These are phyloP conservation scores for Cotesia chilonis DNA, from an alignment of 1,140 invertebrate genomes.

Conservation along the genomic window DNA sequence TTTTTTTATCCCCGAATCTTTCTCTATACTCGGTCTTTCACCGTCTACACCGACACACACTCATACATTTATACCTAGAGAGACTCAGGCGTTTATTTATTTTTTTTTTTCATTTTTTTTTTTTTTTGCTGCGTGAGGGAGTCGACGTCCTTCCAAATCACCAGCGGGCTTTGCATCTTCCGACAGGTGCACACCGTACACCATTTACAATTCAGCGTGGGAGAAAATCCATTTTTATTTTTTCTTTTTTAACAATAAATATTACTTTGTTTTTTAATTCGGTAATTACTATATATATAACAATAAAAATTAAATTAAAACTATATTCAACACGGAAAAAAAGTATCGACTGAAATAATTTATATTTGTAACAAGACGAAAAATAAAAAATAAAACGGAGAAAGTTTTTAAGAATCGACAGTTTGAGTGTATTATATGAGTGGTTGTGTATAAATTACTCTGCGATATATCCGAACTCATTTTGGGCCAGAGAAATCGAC, in stretches of 20 bases:
- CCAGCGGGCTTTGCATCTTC: conserved; percentile 10
- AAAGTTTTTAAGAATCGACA: conserved; percentile 13
- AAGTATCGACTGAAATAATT: not conserved
- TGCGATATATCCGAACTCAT: conserved; percentile 28
- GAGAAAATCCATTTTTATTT: not conserved
- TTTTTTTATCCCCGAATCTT: not conserved
- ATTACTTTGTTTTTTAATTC: not conserved
- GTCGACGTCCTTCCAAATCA: conserved; percentile 28
- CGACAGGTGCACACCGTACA: conserved; percentile 30
- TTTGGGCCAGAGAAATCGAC: conserved; percentile 32
- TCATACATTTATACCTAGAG: too few relatives aligned
- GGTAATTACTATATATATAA: not conserved
- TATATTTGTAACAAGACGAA: not conserved
- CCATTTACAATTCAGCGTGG: conserved; percentile 22
- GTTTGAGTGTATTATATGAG: conserved; percentile 4
- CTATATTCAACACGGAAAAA: too few relatives aligned
- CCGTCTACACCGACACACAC: too few relatives aligned
- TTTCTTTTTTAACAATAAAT: conserved; percentile 2
- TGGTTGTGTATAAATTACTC: not conserved
- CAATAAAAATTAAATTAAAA: not conserved
- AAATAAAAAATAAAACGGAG: conserved; percentile 27
- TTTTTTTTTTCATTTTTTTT: too few relatives aligned
- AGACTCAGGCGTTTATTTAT: too few relatives aligned
- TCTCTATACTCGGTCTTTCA: not conserved
- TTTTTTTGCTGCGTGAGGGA: not conserved